These are phyloP conservation scores for Dolichoris vasculosae DNA, from an alignment of 1,140 invertebrate species.

Conservation along the genomic window DNA sequence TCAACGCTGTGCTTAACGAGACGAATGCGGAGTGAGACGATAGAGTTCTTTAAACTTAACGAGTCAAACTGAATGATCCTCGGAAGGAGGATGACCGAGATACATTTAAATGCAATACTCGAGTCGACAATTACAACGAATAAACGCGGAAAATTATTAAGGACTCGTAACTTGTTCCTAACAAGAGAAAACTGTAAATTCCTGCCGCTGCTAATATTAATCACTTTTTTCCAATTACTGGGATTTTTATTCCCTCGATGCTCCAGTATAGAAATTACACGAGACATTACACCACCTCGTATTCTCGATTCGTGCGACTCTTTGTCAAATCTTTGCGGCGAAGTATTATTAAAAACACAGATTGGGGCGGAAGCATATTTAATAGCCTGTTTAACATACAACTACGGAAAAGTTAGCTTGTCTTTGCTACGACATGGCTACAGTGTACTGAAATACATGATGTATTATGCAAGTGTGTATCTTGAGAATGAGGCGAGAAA, in stretches of 20 bases:
- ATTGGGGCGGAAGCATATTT: not conserved
- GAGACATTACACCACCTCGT: too few species aligned
- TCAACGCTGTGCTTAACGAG: not conserved
- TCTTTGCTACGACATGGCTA: too few species aligned
- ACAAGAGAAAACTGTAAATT: not conserved
- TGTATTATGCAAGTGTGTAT: not conserved
- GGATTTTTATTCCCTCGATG: not conserved
- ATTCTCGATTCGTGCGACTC: too few species aligned
- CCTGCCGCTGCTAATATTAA: not conserved
- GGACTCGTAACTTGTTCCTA: not conserved
- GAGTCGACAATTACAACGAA: not conserved
- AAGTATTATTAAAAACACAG: not conserved
- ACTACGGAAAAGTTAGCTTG: too few species aligned
- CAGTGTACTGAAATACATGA: not conserved
- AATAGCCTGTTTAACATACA: not conserved
- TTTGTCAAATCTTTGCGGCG: too few species aligned
- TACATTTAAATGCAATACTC: not conserved
- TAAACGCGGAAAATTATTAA: not conserved
- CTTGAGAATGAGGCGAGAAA: not conserved
- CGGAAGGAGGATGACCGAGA: not conserved
- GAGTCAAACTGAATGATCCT: not conserved
- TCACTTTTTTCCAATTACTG: not conserved
- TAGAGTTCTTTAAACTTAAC: conserved; percentile 1
- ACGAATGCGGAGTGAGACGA: not conserved
- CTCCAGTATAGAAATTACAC: too few species aligned